Conservation (phyloP, 2,113 vertebrate species). For the Okapia johnstoni region DNA sequence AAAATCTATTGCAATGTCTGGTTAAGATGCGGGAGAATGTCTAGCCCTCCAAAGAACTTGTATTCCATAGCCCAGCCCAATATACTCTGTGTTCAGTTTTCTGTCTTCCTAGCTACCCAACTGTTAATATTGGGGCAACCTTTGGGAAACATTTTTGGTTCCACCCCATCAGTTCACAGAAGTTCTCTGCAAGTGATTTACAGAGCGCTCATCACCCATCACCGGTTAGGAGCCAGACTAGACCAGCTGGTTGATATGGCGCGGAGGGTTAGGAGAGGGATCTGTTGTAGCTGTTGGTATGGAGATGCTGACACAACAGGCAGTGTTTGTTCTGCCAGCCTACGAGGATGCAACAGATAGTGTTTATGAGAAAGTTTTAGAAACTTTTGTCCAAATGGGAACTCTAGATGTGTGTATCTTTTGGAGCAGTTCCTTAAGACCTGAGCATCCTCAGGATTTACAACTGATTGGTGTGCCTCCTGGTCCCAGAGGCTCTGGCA, state of each 20-base stretch:
- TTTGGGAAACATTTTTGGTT: neutral
- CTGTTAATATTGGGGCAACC: constrained; percentile 16
- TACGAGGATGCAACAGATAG: neutral
- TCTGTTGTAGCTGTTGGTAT: constrained; percentile 43
- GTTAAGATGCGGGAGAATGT: neutral
- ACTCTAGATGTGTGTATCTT: neutral
- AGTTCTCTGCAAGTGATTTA: constrained; percentile 48
- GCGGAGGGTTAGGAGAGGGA: constrained; percentile 18
- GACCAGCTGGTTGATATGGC: constrained; percentile 45
- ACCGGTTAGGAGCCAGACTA: constrained; percentile 49
- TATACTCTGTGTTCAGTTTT: neutral
- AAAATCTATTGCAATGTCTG: neutral
- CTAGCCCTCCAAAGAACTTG: neutral
- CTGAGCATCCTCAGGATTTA: neutral
- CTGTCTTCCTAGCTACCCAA: neutral
- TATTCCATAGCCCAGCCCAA: neutral
- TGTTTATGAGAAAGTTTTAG: neutral
- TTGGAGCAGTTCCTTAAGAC: neutral
- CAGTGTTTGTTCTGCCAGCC: constrained; percentile 41
- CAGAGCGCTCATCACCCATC: constrained; percentile 12
- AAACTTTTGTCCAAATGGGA: neutral
- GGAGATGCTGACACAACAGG: neutral
- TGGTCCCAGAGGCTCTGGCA: neutral
- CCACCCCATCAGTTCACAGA: neutral
- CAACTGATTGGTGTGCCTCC: neutral